Evolutionary conservation across 2,797 vertebrate species (phyloP), one percentile per base, ranked within the genome.

Genomic region (Glyptemys insculpta): DNA sequence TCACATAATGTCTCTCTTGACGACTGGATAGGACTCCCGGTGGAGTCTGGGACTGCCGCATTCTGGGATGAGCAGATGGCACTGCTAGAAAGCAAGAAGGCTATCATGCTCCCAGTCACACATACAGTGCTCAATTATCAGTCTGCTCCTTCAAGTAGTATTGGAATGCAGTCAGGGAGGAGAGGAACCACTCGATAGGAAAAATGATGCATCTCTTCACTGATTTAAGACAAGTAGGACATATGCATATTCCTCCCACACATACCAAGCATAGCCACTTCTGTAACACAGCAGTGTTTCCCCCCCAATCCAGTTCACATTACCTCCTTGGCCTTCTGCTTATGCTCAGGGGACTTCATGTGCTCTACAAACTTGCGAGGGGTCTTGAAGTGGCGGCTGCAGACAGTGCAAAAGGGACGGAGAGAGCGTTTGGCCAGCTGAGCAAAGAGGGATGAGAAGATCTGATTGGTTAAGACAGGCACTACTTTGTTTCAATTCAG

Each of bases 331-430:
- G 99, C 98, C 95, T 98, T 98, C 93, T 99, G 99, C 91, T 99
- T 99, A 97, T 99, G 99, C 83, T 99, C 99, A 82, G 98, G 97
- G 25, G 99, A 99, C 97, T 99, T 99, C 98, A 99, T 98, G 65
- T 99, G 99, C 93, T 99, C 99, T 96, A 99, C 98, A 81, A 99
- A 99, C 88, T 99, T 99, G 97, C 99, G 98, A 6, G 99, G 98
- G 15, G 98, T 99, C 97, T 98, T 99, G 98, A 99, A 99, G 95
- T 98, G 98, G 91, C 99, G 99, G 98, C 98, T 99, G 97, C 99
- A 99, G 91, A 99, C 95, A 0, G 99, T 99, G 97, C 99, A 99
- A 97, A 98, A 99, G 68, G 99, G 99, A 91, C 99, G 98, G 76
- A 99, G 97, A 0, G 98, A 98, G 74, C 98, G 98, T 89, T 99